Evolutionary conservation across 1,140 invertebrate genomes (phyloP).

Genomic region (Meloidogyne chitwoodi): DNA sequence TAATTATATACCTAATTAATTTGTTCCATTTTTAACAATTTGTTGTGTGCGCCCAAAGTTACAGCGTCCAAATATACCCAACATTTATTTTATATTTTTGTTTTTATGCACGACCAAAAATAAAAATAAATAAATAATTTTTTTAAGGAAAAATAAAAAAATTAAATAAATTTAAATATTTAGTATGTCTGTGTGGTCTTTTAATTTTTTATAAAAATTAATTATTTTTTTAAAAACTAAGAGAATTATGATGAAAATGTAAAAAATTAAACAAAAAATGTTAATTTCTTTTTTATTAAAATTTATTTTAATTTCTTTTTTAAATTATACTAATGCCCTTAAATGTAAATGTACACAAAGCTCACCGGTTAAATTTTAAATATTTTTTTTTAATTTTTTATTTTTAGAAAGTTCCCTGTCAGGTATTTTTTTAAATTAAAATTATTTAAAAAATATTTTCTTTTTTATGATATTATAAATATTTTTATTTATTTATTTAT

Average conservation of each 20-base stretch:
- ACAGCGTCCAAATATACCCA: too few species aligned
- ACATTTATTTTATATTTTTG: too few species aligned
- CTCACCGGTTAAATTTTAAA: slow-evolving; percentile 1
- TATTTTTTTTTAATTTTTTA: neutral
- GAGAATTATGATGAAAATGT: neutral
- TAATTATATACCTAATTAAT: too few species aligned
- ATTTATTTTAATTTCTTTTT: slow-evolving; percentile 18
- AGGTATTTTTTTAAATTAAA: slow-evolving; percentile 29
- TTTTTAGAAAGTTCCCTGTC: slow-evolving; percentile 19
- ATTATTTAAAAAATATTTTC: neutral
- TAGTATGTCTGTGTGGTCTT: neutral
- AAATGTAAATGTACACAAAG: slow-evolving; percentile 40
- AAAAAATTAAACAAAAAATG: neutral
- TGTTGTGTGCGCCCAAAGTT: too few species aligned
- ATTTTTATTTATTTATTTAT: neutral
- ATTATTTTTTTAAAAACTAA: neutral
- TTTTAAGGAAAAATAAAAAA: neutral
- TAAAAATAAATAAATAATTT: too few species aligned
- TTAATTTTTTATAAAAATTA: neutral
- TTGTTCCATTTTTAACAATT: too few species aligned
- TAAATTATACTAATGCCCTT: slow-evolving; percentile 8
- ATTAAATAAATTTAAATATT: neutral
- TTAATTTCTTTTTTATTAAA: neutral
- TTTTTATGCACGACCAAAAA: too few species aligned
- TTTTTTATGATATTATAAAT: neutral